Conservation (phyloP, 2,113 vertebrate species). For the Mobula hypostoma region DNA sequence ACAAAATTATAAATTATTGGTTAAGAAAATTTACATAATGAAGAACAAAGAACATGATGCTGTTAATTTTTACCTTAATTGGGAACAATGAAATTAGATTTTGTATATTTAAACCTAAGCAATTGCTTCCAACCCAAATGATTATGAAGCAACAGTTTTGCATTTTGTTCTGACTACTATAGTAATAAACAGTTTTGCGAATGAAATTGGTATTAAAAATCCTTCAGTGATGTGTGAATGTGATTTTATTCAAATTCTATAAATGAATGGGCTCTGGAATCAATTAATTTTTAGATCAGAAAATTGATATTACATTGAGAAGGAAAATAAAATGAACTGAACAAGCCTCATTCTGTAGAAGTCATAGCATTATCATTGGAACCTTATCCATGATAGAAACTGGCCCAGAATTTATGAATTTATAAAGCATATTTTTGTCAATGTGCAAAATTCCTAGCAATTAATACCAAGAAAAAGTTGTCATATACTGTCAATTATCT, state of each 20-base stretch:
- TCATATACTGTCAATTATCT: neutral
- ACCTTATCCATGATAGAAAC: neutral
- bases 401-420: neutral
- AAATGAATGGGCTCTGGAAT: neutral
- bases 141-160: slow-evolving; percentile 17
- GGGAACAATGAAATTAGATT: neutral
- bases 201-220: slow-evolving; percentile 13
- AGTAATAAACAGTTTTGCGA: slow-evolving; percentile 29
- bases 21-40: neutral
- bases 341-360: neutral
- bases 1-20: neutral
- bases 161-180: slow-evolving; percentile 34
- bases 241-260: neutral
- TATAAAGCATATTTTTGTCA: neutral
- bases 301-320: neutral
- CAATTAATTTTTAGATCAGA: neutral
- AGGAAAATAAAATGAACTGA: neutral
- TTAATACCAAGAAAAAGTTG: neutral
- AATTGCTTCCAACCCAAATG: neutral
- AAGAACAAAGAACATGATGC: neutral
- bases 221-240: slow-evolving; percentile 34
- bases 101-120: slow-evolving; percentile 28
- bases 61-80: neutral
- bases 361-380: neutral
- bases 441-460: neutral